A percentile compares a stretch with the other conserved stretches of the same genome.
phyloP scores from a whole-genome alignment of 1,140 invertebrate species.

The Babylonia areolata region DNA sequence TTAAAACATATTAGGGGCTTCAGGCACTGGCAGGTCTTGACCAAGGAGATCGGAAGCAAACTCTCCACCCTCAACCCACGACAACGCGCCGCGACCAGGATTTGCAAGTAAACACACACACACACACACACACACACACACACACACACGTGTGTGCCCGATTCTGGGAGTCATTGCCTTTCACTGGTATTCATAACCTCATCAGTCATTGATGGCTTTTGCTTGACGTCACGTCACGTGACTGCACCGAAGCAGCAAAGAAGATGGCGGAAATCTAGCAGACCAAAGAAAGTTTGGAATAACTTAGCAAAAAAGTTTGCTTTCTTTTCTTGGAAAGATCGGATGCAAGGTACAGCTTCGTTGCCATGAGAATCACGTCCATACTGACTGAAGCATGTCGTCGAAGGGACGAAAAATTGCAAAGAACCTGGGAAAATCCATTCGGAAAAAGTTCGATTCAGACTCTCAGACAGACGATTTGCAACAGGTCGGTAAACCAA shows the following conservation, averaged over 20 bases:
- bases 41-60: too few species aligned
- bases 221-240: conserved; percentile 36
- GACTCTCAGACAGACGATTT: conserved; percentile 36
- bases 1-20: too few species aligned
- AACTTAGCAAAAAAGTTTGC: conserved; percentile 31
- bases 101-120: not conserved
- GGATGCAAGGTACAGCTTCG: not conserved
- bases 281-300: conserved; percentile 10
- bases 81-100: too few species aligned
- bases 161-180: too few species aligned
- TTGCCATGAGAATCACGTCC: conserved; percentile 21
- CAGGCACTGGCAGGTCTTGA: too few species aligned
- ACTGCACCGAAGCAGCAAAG: not conserved
- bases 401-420: conserved; percentile 59
- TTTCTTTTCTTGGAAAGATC: not conserved
- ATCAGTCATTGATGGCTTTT: not conserved
- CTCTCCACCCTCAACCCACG: too few species aligned
- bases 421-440: conserved; percentile 53
- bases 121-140: not conserved
- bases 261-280: conserved; percentile 37
- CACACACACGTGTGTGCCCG: not conserved
- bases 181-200: too few species aligned
- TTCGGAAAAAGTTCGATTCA: conserved; percentile 54
- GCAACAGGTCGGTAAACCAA: conserved; percentile 39
- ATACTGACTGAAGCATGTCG: conserved; percentile 42